A percentile compares a stretch with the other conserved stretches of the same genome.
Evolutionary conservation across 1,140 invertebrate genomes (phyloP).

Genomic region (Oscheius sp.): DNA sequence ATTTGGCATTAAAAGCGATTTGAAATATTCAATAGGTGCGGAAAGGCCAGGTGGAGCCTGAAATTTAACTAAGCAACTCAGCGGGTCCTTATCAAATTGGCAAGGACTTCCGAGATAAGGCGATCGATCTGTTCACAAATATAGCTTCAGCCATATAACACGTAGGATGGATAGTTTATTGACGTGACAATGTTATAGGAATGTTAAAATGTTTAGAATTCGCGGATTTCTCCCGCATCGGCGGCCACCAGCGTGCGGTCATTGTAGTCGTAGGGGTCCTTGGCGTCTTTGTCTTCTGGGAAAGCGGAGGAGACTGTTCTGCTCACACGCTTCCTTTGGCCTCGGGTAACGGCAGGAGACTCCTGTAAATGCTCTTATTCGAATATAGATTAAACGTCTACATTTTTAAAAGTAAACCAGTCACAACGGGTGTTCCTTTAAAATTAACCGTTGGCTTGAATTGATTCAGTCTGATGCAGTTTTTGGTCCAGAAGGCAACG

Average conservation of each 20-base stretch:
- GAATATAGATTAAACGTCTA: no score
- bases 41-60: neutral
- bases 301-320: neutral
- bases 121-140: neutral
- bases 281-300: neutral
- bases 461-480: no score
- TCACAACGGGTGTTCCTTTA: no score
- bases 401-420: no score
- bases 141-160: no score
- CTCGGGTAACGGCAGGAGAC: no score
- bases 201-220: neutral
- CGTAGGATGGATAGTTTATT: neutral
- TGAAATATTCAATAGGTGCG: neutral
- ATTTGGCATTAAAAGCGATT: neutral
- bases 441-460: no score
- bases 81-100: neutral
- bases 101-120: neutral
- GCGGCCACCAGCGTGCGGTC: neutral
- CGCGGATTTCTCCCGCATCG: neutral
- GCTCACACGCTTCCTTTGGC: neutral
- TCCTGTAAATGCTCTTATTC: no score
- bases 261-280: neutral
- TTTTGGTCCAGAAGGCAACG: no score
- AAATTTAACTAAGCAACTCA: neutral
- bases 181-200: neutral